Percentiles rank a stretch among this genome's conserved stretches.
Evolutionary conservation across 1,140 invertebrate genomes (phyloP).

Genomic region (Conopomorpha cramerella): DNA sequence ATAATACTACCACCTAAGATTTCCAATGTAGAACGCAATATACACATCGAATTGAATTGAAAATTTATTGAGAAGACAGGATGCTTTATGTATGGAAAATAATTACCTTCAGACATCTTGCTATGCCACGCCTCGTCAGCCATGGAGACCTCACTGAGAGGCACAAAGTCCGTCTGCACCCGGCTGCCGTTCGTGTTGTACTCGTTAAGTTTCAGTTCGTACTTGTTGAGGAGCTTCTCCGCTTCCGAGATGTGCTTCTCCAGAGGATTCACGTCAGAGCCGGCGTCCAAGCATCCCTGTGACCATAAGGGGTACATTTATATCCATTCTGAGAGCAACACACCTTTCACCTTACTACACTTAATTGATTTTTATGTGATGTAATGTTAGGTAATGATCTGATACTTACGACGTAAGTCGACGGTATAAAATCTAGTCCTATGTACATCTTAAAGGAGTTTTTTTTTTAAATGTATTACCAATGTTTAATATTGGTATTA

Average conservation of each 20-base stretch:
- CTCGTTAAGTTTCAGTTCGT: constrained; percentile 60
- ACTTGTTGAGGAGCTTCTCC: constrained; percentile 58
- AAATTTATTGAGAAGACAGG: too few species aligned
- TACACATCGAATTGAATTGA: too few species aligned
- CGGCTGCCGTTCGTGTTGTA: constrained; percentile 44
- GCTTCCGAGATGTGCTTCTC: constrained; percentile 45
- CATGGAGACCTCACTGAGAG: constrained; percentile 42
- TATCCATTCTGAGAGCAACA: too few species aligned
- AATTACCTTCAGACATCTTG: constrained; percentile 57
- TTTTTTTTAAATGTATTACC: too few species aligned
- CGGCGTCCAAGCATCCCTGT: constrained; percentile 24
- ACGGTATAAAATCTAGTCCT: too few species aligned
- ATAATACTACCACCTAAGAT: too few species aligned
- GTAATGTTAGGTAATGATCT: background rate
- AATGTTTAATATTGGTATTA: too few species aligned
- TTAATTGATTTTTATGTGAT: background rate
- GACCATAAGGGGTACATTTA: too few species aligned
- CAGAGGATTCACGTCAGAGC: constrained; percentile 29
- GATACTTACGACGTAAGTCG: background rate
- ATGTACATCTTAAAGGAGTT: too few species aligned
- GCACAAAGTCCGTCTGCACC: constrained; percentile 49
- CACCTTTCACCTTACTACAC: constrained; percentile 5
- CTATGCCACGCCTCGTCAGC: constrained; percentile 55
- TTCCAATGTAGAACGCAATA: too few species aligned
- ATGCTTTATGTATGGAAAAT: too few species aligned